phyloP scores from a whole-genome alignment of 1,140 invertebrate genomes.

The Reticulitermes speratus region DNA sequence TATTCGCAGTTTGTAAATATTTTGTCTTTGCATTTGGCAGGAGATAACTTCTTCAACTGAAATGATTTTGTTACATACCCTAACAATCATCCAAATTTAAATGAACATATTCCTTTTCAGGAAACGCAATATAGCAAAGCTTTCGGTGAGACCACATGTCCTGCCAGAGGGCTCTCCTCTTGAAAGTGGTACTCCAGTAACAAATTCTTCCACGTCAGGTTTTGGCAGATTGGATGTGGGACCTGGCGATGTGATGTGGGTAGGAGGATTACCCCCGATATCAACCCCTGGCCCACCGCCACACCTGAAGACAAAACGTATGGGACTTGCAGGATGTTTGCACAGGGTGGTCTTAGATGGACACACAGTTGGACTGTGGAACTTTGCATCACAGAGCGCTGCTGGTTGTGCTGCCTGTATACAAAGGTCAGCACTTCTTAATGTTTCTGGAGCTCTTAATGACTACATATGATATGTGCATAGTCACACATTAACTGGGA shows the following conservation, averaged over 20 bases:
- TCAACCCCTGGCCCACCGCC: conserved; percentile 42
- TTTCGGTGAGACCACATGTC: conserved; percentile 54
- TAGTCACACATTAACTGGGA: too few relatives aligned
- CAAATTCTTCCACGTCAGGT: conserved; percentile 50
- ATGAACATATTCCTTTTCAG: conserved; percentile 42
- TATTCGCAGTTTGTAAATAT: too few relatives aligned
- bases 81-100: too few relatives aligned
- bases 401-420: conserved; percentile 72
- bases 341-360: conserved; percentile 76
- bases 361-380: conserved; percentile 81
- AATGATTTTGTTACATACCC: too few relatives aligned
- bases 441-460: not conserved
- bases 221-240: conserved; percentile 56
- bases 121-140: conserved; percentile 55
- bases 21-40: too few relatives aligned
- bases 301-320: conserved; percentile 39
- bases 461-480: too few relatives aligned
- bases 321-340: conserved; percentile 71
- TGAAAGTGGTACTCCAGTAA: conserved; percentile 44
- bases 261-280: conserved; percentile 57
- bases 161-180: conserved; percentile 42
- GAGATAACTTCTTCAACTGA: too few relatives aligned
- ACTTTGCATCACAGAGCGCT: conserved; percentile 64
- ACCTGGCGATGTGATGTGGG: conserved; percentile 53
- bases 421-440: conserved; percentile 59